These are phyloP conservation scores for Indri indri DNA, from an alignment of 2,113 vertebrate species.

Conservation along the genomic window DNA sequence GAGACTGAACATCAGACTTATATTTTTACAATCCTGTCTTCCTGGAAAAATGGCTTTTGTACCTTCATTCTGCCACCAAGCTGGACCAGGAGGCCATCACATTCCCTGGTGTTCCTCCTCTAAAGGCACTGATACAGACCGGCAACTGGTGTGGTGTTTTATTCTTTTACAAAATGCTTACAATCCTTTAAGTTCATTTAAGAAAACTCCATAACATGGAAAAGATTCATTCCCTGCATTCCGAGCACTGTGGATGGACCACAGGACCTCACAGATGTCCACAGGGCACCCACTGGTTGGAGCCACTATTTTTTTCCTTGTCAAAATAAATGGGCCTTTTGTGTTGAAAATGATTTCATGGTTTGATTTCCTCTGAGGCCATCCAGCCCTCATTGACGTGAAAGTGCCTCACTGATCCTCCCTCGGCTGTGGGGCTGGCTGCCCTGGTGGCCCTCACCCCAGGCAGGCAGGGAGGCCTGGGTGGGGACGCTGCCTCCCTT, in stretches of 20 bases:
- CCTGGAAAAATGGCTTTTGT: neutral
- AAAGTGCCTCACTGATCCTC: neutral
- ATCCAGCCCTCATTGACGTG: neutral
- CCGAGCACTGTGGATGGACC: fast-evolving
- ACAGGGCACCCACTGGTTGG: fast-evolving
- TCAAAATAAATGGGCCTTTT: constrained; percentile 45
- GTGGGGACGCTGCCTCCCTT: neutral
- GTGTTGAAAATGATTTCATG: constrained; percentile 32
- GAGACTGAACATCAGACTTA: neutral
- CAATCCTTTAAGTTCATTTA: neutral
- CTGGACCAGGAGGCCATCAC: neutral
- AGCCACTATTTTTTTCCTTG: neutral
- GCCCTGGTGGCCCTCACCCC: neutral
- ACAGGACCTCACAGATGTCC: fast-evolving
- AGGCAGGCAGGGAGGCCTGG: neutral
- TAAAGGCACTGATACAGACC: neutral
- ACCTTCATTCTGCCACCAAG: neutral
- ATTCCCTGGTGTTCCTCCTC: neutral
- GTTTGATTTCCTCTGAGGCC: constrained; percentile 8
- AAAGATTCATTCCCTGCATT: neutral
- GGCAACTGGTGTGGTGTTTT: neutral
- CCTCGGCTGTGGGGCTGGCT: neutral
- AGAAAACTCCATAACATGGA: neutral
- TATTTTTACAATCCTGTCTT: neutral
- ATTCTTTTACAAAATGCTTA: neutral